Conservation (phyloP, 2,888 invertebrate genomes). For the Euproctis similis region DNA sequence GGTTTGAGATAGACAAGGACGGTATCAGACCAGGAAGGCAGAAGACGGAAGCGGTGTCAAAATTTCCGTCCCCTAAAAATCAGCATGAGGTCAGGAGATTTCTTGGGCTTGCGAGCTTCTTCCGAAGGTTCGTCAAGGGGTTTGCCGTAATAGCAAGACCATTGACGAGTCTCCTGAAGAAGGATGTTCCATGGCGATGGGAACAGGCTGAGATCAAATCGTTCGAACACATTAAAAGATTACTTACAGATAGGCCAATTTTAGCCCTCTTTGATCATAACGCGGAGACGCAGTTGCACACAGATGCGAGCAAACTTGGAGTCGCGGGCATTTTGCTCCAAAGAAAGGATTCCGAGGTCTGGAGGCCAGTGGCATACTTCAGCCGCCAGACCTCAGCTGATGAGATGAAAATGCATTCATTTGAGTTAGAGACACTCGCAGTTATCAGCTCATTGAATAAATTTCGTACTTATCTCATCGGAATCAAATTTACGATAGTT, state of each 20-base stretch:
- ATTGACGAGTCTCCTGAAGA: conserved; percentile 4
- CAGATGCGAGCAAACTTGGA: conserved; percentile 35
- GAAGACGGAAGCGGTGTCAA: conserved; percentile 4
- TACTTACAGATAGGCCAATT: conserved; percentile 21
- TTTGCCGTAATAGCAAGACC: background rate
- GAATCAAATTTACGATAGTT: conserved; percentile 8
- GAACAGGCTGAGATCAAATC: conserved; percentile 7
- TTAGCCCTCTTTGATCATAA: conserved; percentile 25
- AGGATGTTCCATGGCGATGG: conserved; percentile 14
- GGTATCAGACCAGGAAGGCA: conserved; percentile 21
- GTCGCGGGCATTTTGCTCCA: conserved; percentile 28
- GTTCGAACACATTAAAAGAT: conserved; percentile 20
- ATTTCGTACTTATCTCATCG: conserved; percentile 17
- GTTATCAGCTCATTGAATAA: conserved; percentile 14
- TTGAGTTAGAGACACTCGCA: conserved; percentile 19
- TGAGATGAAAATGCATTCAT: conserved; percentile 18
- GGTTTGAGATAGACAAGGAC: conserved; percentile 17
- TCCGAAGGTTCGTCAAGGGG: conserved; percentile 4
- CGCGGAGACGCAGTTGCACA: conserved; percentile 29
- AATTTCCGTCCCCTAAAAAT: conserved; percentile 8
- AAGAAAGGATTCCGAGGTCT: conserved; percentile 1
- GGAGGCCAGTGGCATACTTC: conserved; percentile 18
- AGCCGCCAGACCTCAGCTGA: conserved; percentile 18
- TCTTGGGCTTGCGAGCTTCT: conserved; percentile 5
- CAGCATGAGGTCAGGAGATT: conserved; percentile 4